A percentile compares a stretch with the other conserved stretches of the same genome.
phyloP scores from a whole-genome alignment of 1,140 invertebrate genomes.

The Hylaeus anthracinus region DNA sequence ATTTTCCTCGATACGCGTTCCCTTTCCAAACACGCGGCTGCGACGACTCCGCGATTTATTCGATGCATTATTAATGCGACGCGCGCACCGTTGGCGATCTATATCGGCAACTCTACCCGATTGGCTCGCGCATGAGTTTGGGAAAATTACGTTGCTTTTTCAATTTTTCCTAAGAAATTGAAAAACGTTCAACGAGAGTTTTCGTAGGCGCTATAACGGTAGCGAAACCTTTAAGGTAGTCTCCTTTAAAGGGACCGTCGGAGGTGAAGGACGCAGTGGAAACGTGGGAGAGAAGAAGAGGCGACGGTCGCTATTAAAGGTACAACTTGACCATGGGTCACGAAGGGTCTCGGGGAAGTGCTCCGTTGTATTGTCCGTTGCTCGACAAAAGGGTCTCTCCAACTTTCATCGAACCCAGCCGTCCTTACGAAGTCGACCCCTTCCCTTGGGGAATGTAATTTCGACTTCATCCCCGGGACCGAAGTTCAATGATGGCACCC shows the following conservation, averaged over 20 bases:
- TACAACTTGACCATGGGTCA: constrained; percentile 60
- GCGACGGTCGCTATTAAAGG: constrained; percentile 49
- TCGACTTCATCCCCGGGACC: constrained; percentile 43
- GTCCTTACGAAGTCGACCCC: constrained; percentile 26
- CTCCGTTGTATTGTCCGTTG: constrained; percentile 42
- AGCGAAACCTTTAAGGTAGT: constrained; percentile 46
- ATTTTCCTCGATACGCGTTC: neutral
- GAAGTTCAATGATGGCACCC: constrained; percentile 25
- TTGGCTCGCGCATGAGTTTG: constrained; percentile 27
- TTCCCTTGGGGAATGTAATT: constrained; percentile 41
- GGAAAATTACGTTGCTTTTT: no score
- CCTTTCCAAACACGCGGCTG: neutral
- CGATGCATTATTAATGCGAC: constrained; percentile 38
- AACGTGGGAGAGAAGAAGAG: neutral
- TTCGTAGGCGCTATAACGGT: constrained; percentile 3
- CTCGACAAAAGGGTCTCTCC: constrained; percentile 39
- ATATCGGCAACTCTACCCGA: constrained; percentile 29
- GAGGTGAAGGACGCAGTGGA: constrained; percentile 24
- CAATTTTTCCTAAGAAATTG: no score
- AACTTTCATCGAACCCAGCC: constrained; percentile 31
- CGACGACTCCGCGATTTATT: constrained; percentile 12
- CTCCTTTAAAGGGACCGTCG: constrained; percentile 46
- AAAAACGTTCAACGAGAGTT: no score
- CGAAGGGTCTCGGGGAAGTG: constrained; percentile 17
- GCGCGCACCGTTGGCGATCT: constrained; percentile 27